Conservation (phyloP, 2,113 vertebrate species). For the Siniperca knerii region DNA sequence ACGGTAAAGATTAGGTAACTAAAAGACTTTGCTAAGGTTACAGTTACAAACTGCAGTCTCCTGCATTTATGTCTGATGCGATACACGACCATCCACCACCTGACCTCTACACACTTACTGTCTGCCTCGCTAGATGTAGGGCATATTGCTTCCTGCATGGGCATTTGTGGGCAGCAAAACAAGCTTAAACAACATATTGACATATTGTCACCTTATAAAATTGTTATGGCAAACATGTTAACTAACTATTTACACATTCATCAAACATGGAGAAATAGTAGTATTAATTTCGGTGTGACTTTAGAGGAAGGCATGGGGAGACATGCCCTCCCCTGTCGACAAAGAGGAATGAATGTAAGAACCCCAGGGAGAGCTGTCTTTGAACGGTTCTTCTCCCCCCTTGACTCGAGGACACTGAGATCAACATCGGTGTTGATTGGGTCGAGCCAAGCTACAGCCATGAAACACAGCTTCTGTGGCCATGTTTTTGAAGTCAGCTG, state of each 20-base stretch:
- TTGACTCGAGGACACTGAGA: conserved; percentile 51
- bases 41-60: neutral
- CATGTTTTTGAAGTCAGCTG: conserved; percentile 67
- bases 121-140: neutral
- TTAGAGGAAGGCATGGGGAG: conserved; percentile 34
- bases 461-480: conserved; percentile 49
- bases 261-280: neutral
- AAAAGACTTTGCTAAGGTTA: neutral
- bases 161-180: neutral
- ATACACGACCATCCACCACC: neutral
- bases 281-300: neutral
- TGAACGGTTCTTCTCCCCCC: conserved; percentile 57
- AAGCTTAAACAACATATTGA: neutral
- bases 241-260: neutral
- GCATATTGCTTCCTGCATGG: neutral
- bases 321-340: conserved; percentile 45
- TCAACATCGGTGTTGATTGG: conserved; percentile 62
- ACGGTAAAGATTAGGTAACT: neutral
- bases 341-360: conserved; percentile 45
- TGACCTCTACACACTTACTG: neutral
- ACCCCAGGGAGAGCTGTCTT: conserved; percentile 64
- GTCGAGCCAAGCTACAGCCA: conserved; percentile 45
- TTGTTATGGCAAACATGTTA: neutral
- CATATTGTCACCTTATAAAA: neutral
- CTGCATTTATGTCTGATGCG: neutral